phyloP scores from a whole-genome alignment of 64 coral and sea anemone genomes.

The Anthopleura sola region DNA sequence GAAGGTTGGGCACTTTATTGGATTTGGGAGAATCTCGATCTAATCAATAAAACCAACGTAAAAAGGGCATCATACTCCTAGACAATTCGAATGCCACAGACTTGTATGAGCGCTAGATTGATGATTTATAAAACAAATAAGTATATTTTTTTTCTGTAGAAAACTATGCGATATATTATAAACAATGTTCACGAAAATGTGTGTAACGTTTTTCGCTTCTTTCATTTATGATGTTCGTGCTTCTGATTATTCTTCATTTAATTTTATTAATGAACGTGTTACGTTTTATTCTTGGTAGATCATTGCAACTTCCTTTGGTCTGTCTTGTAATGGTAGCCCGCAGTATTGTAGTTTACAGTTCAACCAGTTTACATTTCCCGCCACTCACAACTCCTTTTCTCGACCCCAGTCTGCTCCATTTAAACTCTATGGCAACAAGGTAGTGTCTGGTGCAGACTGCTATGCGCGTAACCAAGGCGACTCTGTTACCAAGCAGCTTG shows the following conservation, averaged over 20 bases:
- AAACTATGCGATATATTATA: no score
- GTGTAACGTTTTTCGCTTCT: no score
- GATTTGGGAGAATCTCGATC: no score
- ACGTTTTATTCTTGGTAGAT: background rate
- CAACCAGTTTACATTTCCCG: slow-evolving; percentile 64
- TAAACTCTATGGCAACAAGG: slow-evolving; percentile 26
- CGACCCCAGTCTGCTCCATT: slow-evolving; percentile 30
- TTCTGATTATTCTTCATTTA: background rate
- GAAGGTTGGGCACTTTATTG: no score
- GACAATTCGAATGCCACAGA: no score
- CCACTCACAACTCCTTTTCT: slow-evolving; percentile 59
- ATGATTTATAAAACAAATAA: no score
- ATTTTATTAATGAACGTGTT: background rate
- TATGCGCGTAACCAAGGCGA: slow-evolving; percentile 57
- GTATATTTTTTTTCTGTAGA: no score
- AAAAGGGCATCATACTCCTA: no score
- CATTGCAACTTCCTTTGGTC: background rate
- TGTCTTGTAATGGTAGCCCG: slow-evolving; percentile 52
- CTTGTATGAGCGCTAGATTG: no score
- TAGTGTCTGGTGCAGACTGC: background rate
- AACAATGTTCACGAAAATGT: no score
- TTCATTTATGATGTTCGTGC: background rate
- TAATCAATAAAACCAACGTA: no score
- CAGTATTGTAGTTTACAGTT: slow-evolving; percentile 45
- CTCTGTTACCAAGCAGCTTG: slow-evolving; percentile 30